Percentiles rank a stretch among this genome's conserved stretches.
These are phyloP conservation scores for Bombus pascuorum DNA, from an alignment of 1,140 invertebrate genomes.

Conservation along the genomic window DNA sequence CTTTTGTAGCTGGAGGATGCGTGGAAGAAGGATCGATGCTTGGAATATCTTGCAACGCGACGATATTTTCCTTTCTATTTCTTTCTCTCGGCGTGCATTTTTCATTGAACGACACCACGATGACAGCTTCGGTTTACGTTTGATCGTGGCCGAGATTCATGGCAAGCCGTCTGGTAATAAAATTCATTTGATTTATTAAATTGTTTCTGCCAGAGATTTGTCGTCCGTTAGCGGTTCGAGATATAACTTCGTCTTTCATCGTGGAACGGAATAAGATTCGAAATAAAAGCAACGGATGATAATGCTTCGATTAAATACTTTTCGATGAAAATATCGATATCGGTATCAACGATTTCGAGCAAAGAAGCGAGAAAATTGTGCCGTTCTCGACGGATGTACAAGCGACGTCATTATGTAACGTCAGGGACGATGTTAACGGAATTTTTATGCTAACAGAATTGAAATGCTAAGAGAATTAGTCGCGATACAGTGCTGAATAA, in stretches of 20 bases:
- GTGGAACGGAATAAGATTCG: not conserved
- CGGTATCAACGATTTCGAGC: too few relatives aligned
- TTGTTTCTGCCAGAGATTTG: not conserved
- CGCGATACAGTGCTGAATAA: conserved; percentile 10
- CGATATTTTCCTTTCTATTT: not conserved
- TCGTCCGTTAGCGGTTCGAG: not conserved
- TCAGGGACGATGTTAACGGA: conserved; percentile 60
- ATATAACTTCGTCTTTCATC: not conserved
- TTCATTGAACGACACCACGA: conserved; percentile 8
- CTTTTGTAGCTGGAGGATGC: conserved; percentile 19
- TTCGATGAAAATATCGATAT: too few relatives aligned
- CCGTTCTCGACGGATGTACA: conserved; percentile 56
- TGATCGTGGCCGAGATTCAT: conserved; percentile 3
- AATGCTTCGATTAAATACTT: not conserved
- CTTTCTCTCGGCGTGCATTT: not conserved
- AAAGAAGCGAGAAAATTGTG: not conserved
- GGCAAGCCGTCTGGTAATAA: not conserved
- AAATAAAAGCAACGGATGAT: too few relatives aligned
- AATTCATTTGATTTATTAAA: conserved; percentile 18
- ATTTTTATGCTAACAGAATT: too few relatives aligned
- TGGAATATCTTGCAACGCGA: conserved; percentile 10
- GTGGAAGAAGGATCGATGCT: conserved; percentile 23
- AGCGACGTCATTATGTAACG: conserved; percentile 62
- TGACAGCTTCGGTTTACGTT: conserved; percentile 10
- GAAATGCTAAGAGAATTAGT: too few relatives aligned